These are phyloP conservation scores for Rhea americana DNA, from an alignment of 2,113 vertebrate species.

Conservation along the genomic window DNA sequence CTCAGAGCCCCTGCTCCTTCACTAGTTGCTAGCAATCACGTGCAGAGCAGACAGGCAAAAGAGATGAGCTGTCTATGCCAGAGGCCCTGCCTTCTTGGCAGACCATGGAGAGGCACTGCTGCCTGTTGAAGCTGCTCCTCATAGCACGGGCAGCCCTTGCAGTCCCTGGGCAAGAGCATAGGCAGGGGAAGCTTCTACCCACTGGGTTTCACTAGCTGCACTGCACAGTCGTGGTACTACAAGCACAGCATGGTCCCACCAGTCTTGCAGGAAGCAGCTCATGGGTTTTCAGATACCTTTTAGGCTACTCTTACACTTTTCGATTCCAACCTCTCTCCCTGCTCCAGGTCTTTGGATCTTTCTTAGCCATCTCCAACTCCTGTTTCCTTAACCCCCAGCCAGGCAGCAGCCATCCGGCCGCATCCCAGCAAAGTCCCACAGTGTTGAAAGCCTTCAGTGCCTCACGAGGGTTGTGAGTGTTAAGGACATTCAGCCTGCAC, in stretches of 20 bases:
- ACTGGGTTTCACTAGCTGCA: neutral
- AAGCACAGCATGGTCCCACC: no score
- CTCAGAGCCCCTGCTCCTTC: neutral
- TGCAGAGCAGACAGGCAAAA: neutral
- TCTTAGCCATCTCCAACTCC: neutral
- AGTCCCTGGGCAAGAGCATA: neutral
- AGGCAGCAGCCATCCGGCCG: neutral
- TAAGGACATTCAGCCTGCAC: neutral
- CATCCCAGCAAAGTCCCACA: neutral
- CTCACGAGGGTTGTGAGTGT: neutral
- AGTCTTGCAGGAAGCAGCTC: neutral
- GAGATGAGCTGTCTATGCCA: neutral
- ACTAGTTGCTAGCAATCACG: neutral
- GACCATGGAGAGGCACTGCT: neutral
- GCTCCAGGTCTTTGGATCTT: neutral
- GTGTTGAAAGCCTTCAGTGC: neutral
- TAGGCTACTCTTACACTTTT: neutral
- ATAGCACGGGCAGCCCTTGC: neutral
- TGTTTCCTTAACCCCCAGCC: neutral
- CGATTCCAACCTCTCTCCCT: neutral
- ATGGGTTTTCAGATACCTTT: neutral
- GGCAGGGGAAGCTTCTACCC: neutral
- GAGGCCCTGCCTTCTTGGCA: neutral
- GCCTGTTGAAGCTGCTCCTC: accelerated
- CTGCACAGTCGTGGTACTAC: neutral